Base-by-base conservation (phyloP, 2,797 vertebrate genomes). In the Anguilla obscura region DNA sequence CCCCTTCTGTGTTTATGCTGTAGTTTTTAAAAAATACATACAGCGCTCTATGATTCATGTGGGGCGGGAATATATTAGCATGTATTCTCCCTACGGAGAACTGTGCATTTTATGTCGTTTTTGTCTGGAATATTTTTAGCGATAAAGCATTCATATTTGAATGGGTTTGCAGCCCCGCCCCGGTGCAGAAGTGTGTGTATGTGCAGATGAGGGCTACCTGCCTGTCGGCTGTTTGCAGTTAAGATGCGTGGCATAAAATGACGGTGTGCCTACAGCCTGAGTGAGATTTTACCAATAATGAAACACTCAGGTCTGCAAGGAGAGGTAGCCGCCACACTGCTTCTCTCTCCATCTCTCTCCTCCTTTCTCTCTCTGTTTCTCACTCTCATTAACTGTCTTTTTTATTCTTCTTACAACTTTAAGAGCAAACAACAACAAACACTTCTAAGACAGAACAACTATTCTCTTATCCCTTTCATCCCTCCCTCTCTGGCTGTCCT, bases 361-460 rank as follows among this genome's bases (percentile, higher is more conserved):
- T 76, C 14, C 36, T 88, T 83, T 24, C 88, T 90, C 88, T 92
- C 90, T 90, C 90, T 90, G 8, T 52, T 91, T 56, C 84, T 85
- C 87, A 88, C 21, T 88, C 88, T 52, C 6, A 52, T 85, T 88
- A 89, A 87, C 87, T 85, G 86, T 50, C 87, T 40, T 86, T 86
- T 52, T 52, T 52, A 52, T 52, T 52, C 50, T 10, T 52, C 10
- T 7, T 52, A 52, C 50, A 52, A 52, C 10, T 52, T 40, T 40
- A 40, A 40, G 36, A 40, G 36, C 36, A 40, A 40, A 52, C 10
- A 52, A 7, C 6, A 52, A 52, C 48, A 52, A 52, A 52, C 50
- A 52, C 50, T 52, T 52, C 7, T 52, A 10, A 52, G 50, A 52
- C 50, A 52, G 50, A 52, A 52, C 10, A 52, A 52, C 10, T 52